phyloP scores from a whole-genome alignment of 2,888 invertebrate species.

The Tipula confusa region DNA sequence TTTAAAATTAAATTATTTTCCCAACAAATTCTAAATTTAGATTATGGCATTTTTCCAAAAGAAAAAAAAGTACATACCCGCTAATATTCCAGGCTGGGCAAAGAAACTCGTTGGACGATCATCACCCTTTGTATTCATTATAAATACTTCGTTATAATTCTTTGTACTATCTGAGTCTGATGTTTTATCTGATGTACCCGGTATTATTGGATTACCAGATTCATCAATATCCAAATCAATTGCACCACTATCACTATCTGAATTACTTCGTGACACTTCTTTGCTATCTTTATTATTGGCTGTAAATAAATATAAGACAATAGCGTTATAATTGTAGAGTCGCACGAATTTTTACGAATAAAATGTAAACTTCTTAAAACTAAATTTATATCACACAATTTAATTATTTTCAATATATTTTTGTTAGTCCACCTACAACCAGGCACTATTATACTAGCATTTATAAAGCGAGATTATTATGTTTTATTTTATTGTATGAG shows the following conservation, averaged over 20 bases:
- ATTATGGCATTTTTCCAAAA: neutral
- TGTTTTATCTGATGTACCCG: conserved; percentile 7
- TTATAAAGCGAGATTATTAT: neutral
- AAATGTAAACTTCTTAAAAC: neutral
- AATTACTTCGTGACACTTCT: neutral
- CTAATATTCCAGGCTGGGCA: conserved; percentile 87
- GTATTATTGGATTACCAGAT: neutral
- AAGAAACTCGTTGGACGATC: conserved; percentile 88
- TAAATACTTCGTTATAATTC: conserved; percentile 61
- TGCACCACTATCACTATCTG: neutral
- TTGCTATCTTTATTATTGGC: neutral
- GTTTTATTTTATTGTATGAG: neutral
- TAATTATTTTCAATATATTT: neutral
- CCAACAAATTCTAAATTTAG: neutral
- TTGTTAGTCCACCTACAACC: neutral
- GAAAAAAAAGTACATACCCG: conserved; percentile 57
- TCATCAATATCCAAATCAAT: conserved; percentile 25
- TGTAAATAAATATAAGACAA: neutral
- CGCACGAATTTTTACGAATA: too few relatives aligned
- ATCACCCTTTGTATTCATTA: conserved; percentile 78
- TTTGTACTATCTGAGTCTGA: conserved; percentile 26
- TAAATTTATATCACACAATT: neutral
- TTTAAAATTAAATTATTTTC: neutral
- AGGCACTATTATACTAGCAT: neutral
- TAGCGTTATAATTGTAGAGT: neutral